Base-by-base conservation (phyloP, 2,888 invertebrate genomes). In the Scelioninae gen. 1 region DNA sequence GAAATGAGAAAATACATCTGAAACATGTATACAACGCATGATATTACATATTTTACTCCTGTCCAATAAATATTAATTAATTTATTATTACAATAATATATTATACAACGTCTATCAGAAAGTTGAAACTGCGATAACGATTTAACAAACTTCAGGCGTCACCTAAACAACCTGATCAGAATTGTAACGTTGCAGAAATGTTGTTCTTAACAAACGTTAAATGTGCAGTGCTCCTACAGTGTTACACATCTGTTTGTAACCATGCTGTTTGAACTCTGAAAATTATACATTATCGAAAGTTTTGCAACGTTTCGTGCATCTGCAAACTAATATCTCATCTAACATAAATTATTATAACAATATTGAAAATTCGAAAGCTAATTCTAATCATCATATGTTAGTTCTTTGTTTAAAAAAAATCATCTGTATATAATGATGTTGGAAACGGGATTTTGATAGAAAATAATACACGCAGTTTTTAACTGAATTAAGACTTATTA, bases 151-250 rank as follows among this genome's bases (percentile, higher is more conserved):
- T 56, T 45, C 32, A 68, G 23, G n/a, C 3, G 43, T 56, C 56
- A 56, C 15, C 8, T 53, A 45, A 45, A 68, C 32, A 55, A 56
- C 43, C 16, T 45, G 55, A 68, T 68, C 53, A 55, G 43, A 38
- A 40, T 23, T 23, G 32, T 56, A 29, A 43, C 45, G n/a, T 31
- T 68, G 45, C 16, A 34, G 68, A 68, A 56, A 56, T 56, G 56
- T 45, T 55, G 68, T 47, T 56, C 68, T 68, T 68, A 43, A 68
- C 43, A 55, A 56, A 45, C 66, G 40, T 68, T 45, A 55, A 53
- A 15, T 68, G 45, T 31, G n/a, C 32, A 56, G 34, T 45, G 38
- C 45, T 66, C 38, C 53, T 66, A 11, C 23, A 66, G 55, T 40
- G 56, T 47, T 45, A 56, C 68, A 56, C 45, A 45, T 68, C 56